These are phyloP conservation scores for Archilochus colubris DNA, from an alignment of 2,113 vertebrate genomes.

Conservation along the genomic window DNA sequence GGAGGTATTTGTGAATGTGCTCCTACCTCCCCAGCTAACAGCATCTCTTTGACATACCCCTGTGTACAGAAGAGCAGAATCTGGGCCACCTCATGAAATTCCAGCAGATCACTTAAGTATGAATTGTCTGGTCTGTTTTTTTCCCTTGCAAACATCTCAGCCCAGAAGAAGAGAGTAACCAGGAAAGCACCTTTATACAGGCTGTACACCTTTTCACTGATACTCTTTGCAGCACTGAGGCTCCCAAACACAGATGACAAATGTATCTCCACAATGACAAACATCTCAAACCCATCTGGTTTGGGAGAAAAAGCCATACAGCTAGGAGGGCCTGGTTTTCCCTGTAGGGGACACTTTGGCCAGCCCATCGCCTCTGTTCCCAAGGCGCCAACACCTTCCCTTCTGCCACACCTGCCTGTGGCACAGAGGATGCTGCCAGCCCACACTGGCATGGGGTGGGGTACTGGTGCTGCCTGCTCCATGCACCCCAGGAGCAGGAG, in stretches of 20 bases:
- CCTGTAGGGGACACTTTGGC: neutral
- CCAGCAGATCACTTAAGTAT: neutral
- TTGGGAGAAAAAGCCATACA: neutral
- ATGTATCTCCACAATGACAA: neutral
- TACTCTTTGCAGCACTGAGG: neutral
- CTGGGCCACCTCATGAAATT: neutral
- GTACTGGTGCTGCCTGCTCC: neutral
- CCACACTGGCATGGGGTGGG: rapidly evolving
- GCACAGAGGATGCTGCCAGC: neutral
- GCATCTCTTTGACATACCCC: neutral
- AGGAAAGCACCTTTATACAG: neutral
- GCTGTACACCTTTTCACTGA: neutral
- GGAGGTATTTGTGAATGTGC: neutral
- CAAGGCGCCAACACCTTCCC: neutral
- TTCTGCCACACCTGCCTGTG: rapidly evolving
- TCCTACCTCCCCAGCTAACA: neutral
- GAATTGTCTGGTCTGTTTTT: neutral
- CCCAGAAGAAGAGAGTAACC: neutral
- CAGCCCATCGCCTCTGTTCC: neutral
- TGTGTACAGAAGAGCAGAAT: neutral
- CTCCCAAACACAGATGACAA: neutral
- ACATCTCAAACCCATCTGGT: neutral
- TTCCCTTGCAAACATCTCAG: neutral
- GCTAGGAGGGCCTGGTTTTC: neutral
- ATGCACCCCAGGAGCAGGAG: rapidly evolving